Evolutionary conservation across 2,888 invertebrate species (phyloP), one percentile per base, ranked within the genome.

Genomic region (Cenopis cana): DNA sequence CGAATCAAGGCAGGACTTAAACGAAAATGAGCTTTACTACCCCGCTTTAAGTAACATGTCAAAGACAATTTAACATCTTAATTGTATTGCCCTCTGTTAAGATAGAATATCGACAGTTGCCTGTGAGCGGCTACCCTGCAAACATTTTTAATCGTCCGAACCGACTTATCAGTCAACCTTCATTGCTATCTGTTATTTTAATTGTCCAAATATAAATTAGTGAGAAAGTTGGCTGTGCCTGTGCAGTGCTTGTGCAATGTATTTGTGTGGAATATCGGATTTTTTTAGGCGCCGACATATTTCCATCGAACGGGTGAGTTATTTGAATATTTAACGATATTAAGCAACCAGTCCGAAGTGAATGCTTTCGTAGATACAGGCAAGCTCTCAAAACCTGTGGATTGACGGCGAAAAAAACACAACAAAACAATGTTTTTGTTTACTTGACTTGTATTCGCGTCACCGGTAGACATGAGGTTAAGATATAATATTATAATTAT

Each of bases 201-300:
- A 20, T 29, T 33, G 14, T 17, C 14, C 1, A 52, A 54, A 20
- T 64, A 17, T 24, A 17, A 4, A 14, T n/a, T 18, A 33, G 36
- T 52, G 57, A 38, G 69, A 9, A 29, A 46, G 29, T 52, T 54
- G 41, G 11, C 4, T 10, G 68, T 68, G 54, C 38, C 4, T 10
- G 68, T 68, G 54, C 38, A 64, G 72, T 69, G 59, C n/a, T 46
- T n/a, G 46, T 65, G 65, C 41, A 1, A 89, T 92, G 91, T 92
- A 91, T 81, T 77, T 89, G 80, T 90, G 90, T 76, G 87, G 89
- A 10, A 85, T 92, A 65, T 88, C 90, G 17, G 85, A 86, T 9
- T 93, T 93, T 75, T 92, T 90, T 78, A 82, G 83, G 24, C 84
- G 88, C 49, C 83, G 80, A 5, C 75, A 91, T 62, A 86, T 88